A percentile compares a stretch with the other conserved stretches of the same genome.
These are phyloP conservation scores for Cyclopterus lumpus DNA, from an alignment of 2,797 vertebrate genomes.

Conservation along the genomic window DNA sequence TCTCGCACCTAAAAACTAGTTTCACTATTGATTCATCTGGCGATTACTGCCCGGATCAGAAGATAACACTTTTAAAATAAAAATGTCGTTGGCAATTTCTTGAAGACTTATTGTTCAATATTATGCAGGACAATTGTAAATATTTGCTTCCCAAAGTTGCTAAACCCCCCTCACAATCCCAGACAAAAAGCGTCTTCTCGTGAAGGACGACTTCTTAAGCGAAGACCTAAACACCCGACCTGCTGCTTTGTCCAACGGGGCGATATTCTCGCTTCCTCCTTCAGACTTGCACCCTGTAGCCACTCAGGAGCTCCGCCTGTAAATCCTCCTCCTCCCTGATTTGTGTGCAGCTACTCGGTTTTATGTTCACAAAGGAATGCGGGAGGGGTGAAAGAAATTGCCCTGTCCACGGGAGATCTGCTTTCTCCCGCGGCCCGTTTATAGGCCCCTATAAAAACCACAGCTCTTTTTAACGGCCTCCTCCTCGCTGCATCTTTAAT, in stretches of 20 bases:
- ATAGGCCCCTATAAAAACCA: conserved; percentile 70
- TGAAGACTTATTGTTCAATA: not conserved
- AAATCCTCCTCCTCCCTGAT: conserved; percentile 61
- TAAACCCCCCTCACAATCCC: not conserved
- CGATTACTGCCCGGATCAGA: too few relatives aligned
- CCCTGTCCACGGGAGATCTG: conserved; percentile 32
- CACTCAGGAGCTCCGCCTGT: conserved; percentile 33
- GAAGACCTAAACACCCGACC: too few relatives aligned
- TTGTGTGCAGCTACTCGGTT: conserved; percentile 48
- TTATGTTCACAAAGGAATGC: conserved; percentile 47
- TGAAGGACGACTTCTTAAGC: not conserved
- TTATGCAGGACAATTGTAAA: not conserved
- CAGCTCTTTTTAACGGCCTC: conserved; percentile 60
- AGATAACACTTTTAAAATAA: too few relatives aligned
- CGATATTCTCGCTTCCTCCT: not conserved
- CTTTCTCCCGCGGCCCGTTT: conserved; percentile 56
- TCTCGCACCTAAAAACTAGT: not conserved
- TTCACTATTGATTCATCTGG: not conserved
- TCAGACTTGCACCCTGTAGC: not conserved
- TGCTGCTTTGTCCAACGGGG: not conserved
- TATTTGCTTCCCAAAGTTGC: not conserved
- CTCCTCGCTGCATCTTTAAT: conserved; percentile 57
- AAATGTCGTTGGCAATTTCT: not conserved
- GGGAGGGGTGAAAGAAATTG: not conserved
- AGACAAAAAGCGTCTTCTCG: not conserved